Conservation (phyloP, 2,113 vertebrate species). For the Calidris pygmaea region DNA sequence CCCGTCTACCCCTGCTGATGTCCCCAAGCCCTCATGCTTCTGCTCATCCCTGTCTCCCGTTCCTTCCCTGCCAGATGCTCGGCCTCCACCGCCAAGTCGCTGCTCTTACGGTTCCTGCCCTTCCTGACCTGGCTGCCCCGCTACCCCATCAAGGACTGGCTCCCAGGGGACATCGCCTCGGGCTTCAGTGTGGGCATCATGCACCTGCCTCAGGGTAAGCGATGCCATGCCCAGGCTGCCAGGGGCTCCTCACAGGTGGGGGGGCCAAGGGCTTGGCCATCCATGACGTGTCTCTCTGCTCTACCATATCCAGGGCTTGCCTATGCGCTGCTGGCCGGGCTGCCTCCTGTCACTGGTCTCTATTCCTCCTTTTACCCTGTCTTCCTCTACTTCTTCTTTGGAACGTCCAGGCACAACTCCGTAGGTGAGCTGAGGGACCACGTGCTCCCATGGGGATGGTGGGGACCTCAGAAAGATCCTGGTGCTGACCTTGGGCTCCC, state of each 20-base stretch:
- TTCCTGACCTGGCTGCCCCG: conserved; percentile 86
- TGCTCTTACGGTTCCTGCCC: conserved; percentile 79
- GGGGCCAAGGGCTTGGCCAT: rapidly evolving
- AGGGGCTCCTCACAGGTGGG: rapidly evolving
- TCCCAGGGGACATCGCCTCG: conserved; percentile 82
- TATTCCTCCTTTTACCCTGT: conserved; percentile 92
- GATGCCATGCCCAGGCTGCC: background rate
- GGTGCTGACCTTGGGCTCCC: background rate
- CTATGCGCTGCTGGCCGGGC: conserved; percentile 89
- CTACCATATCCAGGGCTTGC: conserved; percentile 81
- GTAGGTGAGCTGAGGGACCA: conserved; percentile 79
- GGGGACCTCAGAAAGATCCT: background rate
- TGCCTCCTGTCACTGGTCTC: conserved; percentile 87
- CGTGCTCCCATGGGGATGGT: rapidly evolving
- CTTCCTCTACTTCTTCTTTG: conserved; percentile 90
- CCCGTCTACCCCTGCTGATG: background rate
- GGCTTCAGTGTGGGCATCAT: conserved; percentile 94
- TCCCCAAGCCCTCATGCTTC: background rate
- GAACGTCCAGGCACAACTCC: conserved; percentile 91
- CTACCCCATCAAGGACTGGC: conserved; percentile 86
- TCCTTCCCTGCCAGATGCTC: conserved; percentile 80
- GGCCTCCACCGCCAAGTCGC: conserved; percentile 54
- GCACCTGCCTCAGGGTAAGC: conserved; percentile 91
- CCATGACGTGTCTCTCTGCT: background rate
- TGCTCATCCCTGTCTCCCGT: background rate